Percentiles rank a stretch among this genome's conserved stretches.
phyloP scores from a whole-genome alignment of 2,797 vertebrate species.

The Gymnoscopelus microlampas region DNA sequence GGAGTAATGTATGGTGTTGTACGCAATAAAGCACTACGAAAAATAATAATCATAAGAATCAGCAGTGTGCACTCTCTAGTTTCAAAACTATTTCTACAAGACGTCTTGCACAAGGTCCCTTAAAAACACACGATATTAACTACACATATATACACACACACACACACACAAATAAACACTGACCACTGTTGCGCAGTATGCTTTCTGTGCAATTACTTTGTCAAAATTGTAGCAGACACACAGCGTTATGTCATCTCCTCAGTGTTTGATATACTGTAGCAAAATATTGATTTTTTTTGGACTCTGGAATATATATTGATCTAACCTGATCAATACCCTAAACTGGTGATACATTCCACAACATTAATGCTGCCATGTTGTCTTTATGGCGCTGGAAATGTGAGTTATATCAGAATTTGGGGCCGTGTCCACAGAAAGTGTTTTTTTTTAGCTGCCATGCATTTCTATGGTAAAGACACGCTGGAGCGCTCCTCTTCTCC shows the following conservation, averaged over 20 bases:
- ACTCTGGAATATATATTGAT: constrained; percentile 60
- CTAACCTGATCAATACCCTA: constrained; percentile 56
- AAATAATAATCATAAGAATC: constrained; percentile 42
- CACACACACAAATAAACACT: constrained; percentile 61
- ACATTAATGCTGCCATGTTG: constrained; percentile 52
- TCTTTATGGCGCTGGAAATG: constrained; percentile 47
- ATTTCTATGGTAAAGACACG: too few relatives aligned
- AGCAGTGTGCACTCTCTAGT: constrained; percentile 79
- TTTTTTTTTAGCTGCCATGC: too few relatives aligned
- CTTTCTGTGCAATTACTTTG: constrained; percentile 71
- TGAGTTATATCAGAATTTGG: constrained; percentile 29
- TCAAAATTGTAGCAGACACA: constrained; percentile 62
- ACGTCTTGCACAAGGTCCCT: constrained; percentile 81
- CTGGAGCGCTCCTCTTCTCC: too few relatives aligned
- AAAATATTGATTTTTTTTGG: constrained; percentile 54
- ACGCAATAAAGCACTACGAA: constrained; percentile 66
- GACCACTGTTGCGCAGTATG: constrained; percentile 66
- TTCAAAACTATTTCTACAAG: constrained; percentile 78
- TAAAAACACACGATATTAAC: constrained; percentile 77
- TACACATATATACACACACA: constrained; percentile 74
- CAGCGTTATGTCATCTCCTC: constrained; percentile 57
- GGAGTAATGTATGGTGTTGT: constrained; percentile 54
- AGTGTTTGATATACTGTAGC: constrained; percentile 46
- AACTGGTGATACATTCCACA: constrained; percentile 59
- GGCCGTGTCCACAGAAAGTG: too few relatives aligned